Conservation (phyloP, 2,888 invertebrate species). For the Julus scanicus region DNA sequence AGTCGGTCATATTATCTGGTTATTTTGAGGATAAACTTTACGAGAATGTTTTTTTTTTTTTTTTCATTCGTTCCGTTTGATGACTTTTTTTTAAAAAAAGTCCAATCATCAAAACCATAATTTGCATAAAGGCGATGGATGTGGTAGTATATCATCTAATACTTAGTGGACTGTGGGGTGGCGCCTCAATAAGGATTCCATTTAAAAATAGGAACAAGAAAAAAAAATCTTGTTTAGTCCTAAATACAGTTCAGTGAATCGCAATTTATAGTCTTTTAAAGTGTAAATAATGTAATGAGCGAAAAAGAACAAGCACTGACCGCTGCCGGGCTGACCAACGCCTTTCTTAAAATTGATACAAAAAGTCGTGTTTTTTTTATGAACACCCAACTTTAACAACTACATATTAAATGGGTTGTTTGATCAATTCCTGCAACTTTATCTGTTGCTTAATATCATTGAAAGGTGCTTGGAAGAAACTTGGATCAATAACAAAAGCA, state of each 20-base stretch:
- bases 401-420: no score
- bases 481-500: no score
- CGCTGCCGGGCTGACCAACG: slow-evolving; percentile 21
- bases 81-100: neutral
- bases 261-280: neutral
- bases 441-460: no score
- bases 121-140: slow-evolving; percentile 6
- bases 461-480: no score
- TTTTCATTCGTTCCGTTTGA: neutral
- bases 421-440: no score
- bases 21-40: slow-evolving; percentile 12
- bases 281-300: neutral
- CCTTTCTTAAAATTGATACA: neutral
- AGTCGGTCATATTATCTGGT: neutral
- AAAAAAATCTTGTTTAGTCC: slow-evolving; percentile 31
- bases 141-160: neutral
- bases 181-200: neutral
- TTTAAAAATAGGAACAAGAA: neutral
- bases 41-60: neutral
- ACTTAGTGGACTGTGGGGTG: neutral
- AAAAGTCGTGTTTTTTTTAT: neutral
- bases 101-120: neutral
- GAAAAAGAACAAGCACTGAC: neutral
- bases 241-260: slow-evolving; percentile 42
- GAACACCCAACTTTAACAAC: neutral